Conservation (phyloP, 2,113 vertebrate genomes). For the Campylomormyrus tamandua region DNA sequence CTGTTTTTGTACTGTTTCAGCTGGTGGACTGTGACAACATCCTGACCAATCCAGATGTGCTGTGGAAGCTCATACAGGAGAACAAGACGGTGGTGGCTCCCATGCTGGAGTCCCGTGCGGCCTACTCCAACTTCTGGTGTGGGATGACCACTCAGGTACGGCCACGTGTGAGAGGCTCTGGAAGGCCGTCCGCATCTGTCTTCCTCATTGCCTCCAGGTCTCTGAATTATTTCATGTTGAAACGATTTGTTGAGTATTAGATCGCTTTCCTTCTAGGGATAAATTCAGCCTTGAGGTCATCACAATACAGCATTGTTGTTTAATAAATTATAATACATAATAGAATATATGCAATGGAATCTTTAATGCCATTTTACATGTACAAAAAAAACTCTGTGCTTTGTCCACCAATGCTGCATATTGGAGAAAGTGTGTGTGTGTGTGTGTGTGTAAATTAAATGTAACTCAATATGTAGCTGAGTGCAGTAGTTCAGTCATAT, state of each 20-base stretch:
- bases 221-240: neutral
- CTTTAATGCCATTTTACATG: neutral
- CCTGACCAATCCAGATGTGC: conserved; percentile 67
- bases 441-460: neutral
- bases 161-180: neutral
- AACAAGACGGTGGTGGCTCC: conserved; percentile 84
- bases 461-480: neutral
- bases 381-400: too few species aligned
- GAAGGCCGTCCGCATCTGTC: neutral
- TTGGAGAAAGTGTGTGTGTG: neutral
- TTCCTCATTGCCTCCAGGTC: neutral
- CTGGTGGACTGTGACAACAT: conserved; percentile 79
- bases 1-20: conserved; percentile 43
- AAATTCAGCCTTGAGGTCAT: neutral
- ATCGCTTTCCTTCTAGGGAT: neutral
- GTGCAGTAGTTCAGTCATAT: neutral
- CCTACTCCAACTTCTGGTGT: conserved; percentile 95
- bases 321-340: neutral
- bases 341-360: neutral
- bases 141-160: conserved; percentile 85
- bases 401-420: neutral
- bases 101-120: conserved; percentile 83
- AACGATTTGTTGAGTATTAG: neutral
- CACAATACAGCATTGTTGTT: neutral
- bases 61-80: conserved; percentile 74